Evolutionary conservation across 1,140 invertebrate species (phyloP).

Genomic region (Propsilocerus akamusi): DNA sequence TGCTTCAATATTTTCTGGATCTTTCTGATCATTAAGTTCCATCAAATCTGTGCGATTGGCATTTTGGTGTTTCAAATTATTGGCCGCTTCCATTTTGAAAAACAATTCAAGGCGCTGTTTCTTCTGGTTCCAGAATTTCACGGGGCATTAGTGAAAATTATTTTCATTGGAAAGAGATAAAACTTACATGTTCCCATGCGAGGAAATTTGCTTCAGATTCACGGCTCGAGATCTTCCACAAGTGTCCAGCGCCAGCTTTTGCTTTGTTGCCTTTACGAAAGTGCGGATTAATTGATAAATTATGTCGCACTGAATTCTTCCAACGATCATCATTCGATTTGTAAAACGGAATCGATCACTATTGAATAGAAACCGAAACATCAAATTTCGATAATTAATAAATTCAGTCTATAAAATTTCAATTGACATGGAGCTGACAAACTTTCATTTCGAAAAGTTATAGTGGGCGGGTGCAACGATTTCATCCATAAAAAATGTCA

Average conservation of each 20-base stretch:
- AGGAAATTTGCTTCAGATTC: slow-evolving; percentile 25
- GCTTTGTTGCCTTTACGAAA: slow-evolving; percentile 72
- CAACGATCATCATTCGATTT: slow-evolving; percentile 72
- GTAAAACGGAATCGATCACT: slow-evolving; percentile 70
- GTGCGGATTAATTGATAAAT: slow-evolving; percentile 75
- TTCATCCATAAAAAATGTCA: not conserved
- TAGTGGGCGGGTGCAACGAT: not conserved
- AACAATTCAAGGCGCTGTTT: slow-evolving; percentile 23
- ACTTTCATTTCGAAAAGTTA: no score
- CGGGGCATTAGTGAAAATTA: not conserved
- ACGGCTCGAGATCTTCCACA: slow-evolving; percentile 60
- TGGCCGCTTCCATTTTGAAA: slow-evolving; percentile 24
- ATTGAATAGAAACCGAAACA: no score
- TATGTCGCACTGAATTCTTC: slow-evolving; percentile 79
- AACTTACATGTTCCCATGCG: slow-evolving; percentile 24
- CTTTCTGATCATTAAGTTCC: not conserved
- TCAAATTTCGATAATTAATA: no score
- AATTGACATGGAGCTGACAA: no score
- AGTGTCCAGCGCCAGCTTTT: slow-evolving; percentile 63
- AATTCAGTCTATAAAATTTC: no score
- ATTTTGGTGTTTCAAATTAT: slow-evolving; percentile 7
- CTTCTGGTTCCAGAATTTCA: no score
- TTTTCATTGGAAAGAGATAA: not conserved
- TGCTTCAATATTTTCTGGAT: not conserved
- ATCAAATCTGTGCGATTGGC: not conserved